phyloP scores from a whole-genome alignment of 2,113 vertebrate species.

The Cisticola juncidis region DNA sequence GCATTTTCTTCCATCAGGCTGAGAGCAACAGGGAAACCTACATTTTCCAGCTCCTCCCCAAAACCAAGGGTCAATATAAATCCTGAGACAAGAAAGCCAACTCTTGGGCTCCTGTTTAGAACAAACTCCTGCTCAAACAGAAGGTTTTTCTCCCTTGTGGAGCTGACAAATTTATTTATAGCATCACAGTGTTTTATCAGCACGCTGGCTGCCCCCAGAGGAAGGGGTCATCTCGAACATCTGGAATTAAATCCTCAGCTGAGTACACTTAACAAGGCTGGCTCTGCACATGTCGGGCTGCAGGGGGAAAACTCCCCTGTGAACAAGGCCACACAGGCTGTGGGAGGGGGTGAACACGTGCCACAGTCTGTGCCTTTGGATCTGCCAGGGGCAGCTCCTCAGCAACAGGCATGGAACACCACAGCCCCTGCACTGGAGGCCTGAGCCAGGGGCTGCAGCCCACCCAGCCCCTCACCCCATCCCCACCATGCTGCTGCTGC shows the following conservation, averaged over 20 bases:
- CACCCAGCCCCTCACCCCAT: not conserved
- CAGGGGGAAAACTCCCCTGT: not conserved
- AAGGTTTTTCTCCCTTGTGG: not conserved
- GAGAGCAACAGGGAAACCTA: not conserved
- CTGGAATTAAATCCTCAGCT: not conserved
- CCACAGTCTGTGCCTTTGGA: not conserved
- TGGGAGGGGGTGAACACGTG: accelerated
- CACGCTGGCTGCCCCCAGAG: not conserved
- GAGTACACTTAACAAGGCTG: not conserved
- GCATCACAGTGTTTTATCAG: not conserved
- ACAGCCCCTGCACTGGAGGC: not conserved
- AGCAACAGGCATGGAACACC: not conserved
- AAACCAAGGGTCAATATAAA: not conserved
- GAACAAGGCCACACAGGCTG: not conserved
- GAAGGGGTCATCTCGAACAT: not conserved
- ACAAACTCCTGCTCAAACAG: not conserved
- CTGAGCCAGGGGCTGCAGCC: not conserved
- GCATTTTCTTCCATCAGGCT: not conserved
- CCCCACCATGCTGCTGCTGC: not conserved
- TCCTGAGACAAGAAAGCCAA: not conserved
- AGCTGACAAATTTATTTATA: conserved; percentile 36
- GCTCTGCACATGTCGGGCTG: not conserved
- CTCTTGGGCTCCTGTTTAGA: not conserved
- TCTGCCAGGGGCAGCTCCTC: not conserved
- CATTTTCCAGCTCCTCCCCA: not conserved